Evolutionary conservation across 92 coral and sea anemone species (phyloP).

Genomic region (Phenganax subtilis): DNA sequence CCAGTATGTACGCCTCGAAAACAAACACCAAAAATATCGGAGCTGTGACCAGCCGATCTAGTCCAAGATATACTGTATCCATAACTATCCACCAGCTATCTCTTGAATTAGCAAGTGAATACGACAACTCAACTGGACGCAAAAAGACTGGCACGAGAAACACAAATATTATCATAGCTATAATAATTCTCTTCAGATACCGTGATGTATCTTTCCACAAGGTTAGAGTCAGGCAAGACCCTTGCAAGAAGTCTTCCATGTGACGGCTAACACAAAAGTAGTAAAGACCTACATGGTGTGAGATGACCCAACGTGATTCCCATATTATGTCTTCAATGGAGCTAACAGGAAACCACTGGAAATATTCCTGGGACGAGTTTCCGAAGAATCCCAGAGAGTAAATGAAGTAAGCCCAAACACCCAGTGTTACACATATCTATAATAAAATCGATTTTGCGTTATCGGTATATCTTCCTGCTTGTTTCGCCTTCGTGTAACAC

Average conservation of each 20-base stretch:
- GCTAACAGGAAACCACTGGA: constrained; percentile 32
- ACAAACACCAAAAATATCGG: constrained; percentile 35
- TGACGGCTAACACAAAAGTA: constrained; percentile 26
- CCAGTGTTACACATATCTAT: constrained; percentile 3
- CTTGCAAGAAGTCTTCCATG: constrained; percentile 30
- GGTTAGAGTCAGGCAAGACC: constrained; percentile 14
- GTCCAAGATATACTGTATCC: constrained; percentile 19
- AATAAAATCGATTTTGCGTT: background rate
- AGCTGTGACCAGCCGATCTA: constrained; percentile 33
- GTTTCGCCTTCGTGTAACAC: too few relatives aligned
- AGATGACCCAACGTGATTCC: constrained; percentile 38
- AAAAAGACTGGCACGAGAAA: constrained; percentile 10
- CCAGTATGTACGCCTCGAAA: constrained; percentile 28
- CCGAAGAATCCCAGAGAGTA: constrained; percentile 36
- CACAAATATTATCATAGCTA: constrained; percentile 10
- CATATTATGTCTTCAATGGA: constrained; percentile 28
- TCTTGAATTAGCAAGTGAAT: constrained; percentile 8
- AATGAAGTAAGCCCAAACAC: constrained; percentile 30
- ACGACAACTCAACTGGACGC: constrained; percentile 25
- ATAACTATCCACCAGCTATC: constrained; percentile 11
- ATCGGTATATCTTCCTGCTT: background rate
- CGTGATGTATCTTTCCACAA: constrained; percentile 35
- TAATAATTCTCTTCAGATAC: constrained; percentile 25
- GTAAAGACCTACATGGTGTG: constrained; percentile 34
- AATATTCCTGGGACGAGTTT: constrained; percentile 1